A percentile compares a stretch with the other conserved stretches of the same genome.
Evolutionary conservation across 2,888 invertebrate genomes (phyloP).

Genomic region (Drosophila rellima): DNA sequence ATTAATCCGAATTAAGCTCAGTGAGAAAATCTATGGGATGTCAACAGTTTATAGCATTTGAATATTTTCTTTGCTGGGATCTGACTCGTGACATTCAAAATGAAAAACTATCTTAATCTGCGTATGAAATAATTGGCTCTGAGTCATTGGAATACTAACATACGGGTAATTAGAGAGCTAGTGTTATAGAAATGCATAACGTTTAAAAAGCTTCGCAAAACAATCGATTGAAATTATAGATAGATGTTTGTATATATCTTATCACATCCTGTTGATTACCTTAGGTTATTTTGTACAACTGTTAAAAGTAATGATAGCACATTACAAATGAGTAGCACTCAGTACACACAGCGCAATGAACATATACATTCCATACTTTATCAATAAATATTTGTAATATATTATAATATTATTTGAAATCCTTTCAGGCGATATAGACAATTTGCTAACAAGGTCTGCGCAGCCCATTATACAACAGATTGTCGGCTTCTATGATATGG

Average conservation of each 20-base stretch:
- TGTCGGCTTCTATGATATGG: constrained; percentile 67
- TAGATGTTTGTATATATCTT: neutral
- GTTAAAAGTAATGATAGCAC: neutral
- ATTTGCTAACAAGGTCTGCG: constrained; percentile 47
- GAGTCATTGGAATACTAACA: constrained; percentile 1
- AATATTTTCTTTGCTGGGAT: neutral
- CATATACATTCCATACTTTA: no score
- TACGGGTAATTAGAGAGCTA: neutral
- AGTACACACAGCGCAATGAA: neutral
- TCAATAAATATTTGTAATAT: neutral
- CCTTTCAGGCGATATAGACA: constrained; percentile 38
- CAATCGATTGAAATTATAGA: neutral
- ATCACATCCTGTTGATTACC: neutral
- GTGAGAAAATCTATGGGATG: no score
- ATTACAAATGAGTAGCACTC: neutral
- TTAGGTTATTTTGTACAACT: neutral
- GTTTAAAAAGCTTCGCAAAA: neutral
- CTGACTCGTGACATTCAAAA: neutral
- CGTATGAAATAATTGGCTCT: no score
- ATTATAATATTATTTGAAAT: neutral
- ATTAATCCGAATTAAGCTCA: neutral
- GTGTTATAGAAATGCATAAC: neutral
- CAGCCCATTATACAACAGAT: constrained; percentile 56
- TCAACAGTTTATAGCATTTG: no score
- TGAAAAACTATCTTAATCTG: neutral